phyloP scores from a whole-genome alignment of 2,797 vertebrate species.

The Mus minutoides region DNA sequence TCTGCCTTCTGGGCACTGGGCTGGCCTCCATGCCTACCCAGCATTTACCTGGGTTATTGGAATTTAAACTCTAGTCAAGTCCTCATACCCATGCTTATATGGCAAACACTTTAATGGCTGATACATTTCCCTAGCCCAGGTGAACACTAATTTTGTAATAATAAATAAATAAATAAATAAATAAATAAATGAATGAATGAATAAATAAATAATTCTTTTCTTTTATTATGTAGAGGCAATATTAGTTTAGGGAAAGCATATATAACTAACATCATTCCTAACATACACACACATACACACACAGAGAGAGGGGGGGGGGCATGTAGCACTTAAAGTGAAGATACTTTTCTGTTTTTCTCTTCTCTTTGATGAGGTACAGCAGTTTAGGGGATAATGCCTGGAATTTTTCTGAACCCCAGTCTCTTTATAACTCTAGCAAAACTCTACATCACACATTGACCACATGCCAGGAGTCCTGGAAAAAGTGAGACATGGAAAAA shows the following conservation, averaged over 20 bases:
- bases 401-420: neutral
- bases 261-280: neutral
- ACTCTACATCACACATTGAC: neutral
- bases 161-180: neutral
- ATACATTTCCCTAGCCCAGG: neutral
- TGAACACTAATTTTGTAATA: neutral
- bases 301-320: neutral
- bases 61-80: neutral
- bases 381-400: neutral
- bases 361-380: neutral
- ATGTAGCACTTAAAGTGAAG: neutral
- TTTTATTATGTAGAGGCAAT: neutral
- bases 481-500: neutral
- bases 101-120: neutral
- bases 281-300: neutral
- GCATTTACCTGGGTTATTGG: neutral
- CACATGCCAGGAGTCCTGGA: neutral
- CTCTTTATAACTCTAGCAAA: neutral
- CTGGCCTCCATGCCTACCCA: neutral
- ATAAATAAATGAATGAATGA: neutral
- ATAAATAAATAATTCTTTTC: neutral
- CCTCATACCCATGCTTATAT: neutral
- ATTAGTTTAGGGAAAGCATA: neutral
- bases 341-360: neutral
- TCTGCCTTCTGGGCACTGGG: neutral